Base-by-base conservation (phyloP, 2,888 invertebrate species). In the Ophion slaviceki region DNA sequence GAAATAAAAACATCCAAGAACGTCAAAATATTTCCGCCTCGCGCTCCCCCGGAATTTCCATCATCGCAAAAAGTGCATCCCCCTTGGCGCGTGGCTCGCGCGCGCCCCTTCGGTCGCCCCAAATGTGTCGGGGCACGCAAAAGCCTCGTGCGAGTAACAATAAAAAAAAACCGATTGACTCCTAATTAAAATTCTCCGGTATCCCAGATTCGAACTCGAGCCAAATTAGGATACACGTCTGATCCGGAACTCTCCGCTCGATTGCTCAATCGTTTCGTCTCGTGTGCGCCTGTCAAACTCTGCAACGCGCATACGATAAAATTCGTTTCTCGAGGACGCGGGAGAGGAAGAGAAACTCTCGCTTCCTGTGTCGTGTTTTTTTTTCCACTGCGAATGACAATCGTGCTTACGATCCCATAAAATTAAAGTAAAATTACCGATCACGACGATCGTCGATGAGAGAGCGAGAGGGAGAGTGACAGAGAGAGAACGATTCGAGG, bases 191-290 rank as follows among this genome's bases (percentile, higher is more conserved):
- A 89, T 89, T 88, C 85, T 66, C 81, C 85, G 85, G 87, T 87
- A 86, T 77, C 72, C 59, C 61, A 67, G 82, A 76, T 72, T 80
- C 32, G 80, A 77, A 57, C 61, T 71, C 87, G 88, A 79, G 84
- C 88, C 90, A 88, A 89, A 90, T 90, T 88, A 89, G 90, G 90
- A 87, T 88, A 87, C 88, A 86, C 78, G 77, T 75, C 83, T 71
- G 84, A 86, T 86, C 80, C 85, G 79, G 78, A 87, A 88, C 86
- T 86, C 64, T 40, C 40, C 40, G 40, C 40, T 75, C 57, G 82
- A 82, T 79, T 83, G 76, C 77, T 84, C 86, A 84, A 83, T 81
- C 82, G 8, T 20, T 68, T 70, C 11, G 32, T 24, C 40, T 28
- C 68, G 24, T 36, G 53, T 57, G 81, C 80, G 77, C 77, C 57